phyloP scores from a whole-genome alignment of 2,113 vertebrate genomes.

The Aptenodytes patagonicus region DNA sequence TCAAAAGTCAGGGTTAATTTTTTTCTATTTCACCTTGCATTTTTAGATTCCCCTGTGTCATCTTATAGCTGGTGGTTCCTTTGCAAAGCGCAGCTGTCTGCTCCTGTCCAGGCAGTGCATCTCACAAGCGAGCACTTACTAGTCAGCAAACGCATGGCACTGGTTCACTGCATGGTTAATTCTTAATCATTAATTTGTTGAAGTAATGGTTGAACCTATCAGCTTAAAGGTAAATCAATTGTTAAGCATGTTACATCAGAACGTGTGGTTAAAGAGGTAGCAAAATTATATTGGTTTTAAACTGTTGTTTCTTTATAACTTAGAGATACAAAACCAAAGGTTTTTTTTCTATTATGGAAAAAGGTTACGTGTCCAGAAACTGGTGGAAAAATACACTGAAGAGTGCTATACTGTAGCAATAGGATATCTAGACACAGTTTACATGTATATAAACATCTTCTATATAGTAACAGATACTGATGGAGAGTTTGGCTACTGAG shows the following conservation, averaged over 20 bases:
- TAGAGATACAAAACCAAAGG: not conserved
- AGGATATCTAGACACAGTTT: not conserved
- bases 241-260: not conserved
- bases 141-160: slow-evolving; percentile 52
- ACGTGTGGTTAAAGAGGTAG: not conserved
- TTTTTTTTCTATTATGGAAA: not conserved
- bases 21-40: not conserved
- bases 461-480: not conserved
- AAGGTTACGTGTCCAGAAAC: not conserved
- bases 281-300: not conserved
- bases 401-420: not conserved
- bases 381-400: no score
- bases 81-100: slow-evolving; percentile 3
- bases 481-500: not conserved
- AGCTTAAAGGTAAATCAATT: slow-evolving; percentile 25
- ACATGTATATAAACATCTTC: no score
- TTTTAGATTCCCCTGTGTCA: not conserved
- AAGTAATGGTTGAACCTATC: slow-evolving; percentile 45
- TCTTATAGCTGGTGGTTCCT: not conserved
- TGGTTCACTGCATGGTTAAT: slow-evolving; percentile 58
- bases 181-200: slow-evolving; percentile 56
- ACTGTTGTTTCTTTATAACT: not conserved
- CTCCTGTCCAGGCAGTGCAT: not conserved
- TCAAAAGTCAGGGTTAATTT: not conserved
- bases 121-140: slow-evolving; percentile 39